Evolutionary conservation across 37 sponge, comb jelly and placozoan genomes (phyloP).

Genomic region (Corticium candelabrum): DNA sequence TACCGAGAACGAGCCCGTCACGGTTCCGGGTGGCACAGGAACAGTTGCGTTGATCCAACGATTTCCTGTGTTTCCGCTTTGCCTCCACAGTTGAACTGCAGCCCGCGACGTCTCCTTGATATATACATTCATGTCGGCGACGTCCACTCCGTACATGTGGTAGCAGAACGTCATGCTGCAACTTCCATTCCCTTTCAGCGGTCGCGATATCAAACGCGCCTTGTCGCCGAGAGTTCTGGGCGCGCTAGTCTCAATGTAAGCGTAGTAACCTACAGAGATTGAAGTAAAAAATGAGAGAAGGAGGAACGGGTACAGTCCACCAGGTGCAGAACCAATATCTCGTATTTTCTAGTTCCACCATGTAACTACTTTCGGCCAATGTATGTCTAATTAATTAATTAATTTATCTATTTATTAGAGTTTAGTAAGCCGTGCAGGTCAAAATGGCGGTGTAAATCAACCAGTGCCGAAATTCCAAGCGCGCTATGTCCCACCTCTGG

Average conservation of each 20-base stretch:
- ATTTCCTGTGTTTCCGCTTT: not conserved
- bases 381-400: too few species aligned
- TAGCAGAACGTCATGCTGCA: conserved; percentile 31
- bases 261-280: conserved; percentile 20
- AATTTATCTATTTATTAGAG: too few species aligned
- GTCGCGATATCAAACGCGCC: conserved; percentile 26
- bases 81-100: not conserved
- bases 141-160: conserved; percentile 22
- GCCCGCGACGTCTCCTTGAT: not conserved
- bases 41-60: not conserved
- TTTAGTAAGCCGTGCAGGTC: too few species aligned
- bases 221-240: conserved; percentile 18
- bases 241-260: conserved; percentile 29
- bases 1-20: not conserved
- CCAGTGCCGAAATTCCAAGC: too few species aligned
- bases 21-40: not conserved
- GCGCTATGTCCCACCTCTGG: too few species aligned
- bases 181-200: conserved; percentile 8
- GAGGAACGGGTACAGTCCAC: too few species aligned
- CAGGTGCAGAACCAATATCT: not conserved
- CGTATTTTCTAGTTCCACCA: not conserved
- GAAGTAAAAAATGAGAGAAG: too few species aligned
- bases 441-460: too few species aligned
- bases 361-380: not conserved
- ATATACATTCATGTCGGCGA: conserved; percentile 24